phyloP scores from a whole-genome alignment of 2,113 vertebrate genomes.

The Neolamprologus kungweensis region DNA sequence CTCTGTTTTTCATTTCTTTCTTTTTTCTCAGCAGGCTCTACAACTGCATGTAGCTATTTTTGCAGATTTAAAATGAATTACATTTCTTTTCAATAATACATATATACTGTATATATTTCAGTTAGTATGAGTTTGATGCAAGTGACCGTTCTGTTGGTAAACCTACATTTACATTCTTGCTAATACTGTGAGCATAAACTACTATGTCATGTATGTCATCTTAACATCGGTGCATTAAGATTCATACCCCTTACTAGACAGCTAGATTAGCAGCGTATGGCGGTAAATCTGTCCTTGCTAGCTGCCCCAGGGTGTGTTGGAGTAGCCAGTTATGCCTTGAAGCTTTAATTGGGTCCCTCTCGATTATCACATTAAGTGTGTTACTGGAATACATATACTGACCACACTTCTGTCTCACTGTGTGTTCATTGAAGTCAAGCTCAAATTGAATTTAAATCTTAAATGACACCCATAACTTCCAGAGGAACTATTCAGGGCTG shows the following conservation, averaged over 20 bases:
- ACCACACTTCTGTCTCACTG: slow-evolving; percentile 32
- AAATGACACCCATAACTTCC: slow-evolving; percentile 53
- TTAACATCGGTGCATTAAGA: slow-evolving; percentile 26
- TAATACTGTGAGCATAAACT: background rate
- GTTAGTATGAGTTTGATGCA: background rate
- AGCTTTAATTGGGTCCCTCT: slow-evolving; percentile 62
- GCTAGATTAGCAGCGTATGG: slow-evolving; percentile 44
- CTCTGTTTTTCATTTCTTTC: background rate
- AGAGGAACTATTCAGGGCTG: slow-evolving; percentile 26
- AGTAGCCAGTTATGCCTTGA: slow-evolving; percentile 39
- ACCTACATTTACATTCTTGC: background rate
- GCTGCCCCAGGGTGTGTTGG: slow-evolving; percentile 4
- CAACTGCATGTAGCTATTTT: background rate
- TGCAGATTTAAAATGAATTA: background rate
- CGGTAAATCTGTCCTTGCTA: slow-evolving; percentile 51
- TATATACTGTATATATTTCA: background rate
- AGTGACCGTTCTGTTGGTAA: background rate
- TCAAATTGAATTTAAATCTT: slow-evolving; percentile 63
- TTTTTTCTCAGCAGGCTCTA: background rate
- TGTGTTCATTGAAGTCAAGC: slow-evolving; percentile 53
- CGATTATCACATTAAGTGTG: slow-evolving; percentile 64
- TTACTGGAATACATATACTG: slow-evolving; percentile 40
- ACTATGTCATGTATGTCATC: background rate
- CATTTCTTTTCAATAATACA: background rate
- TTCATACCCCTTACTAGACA: slow-evolving; percentile 23